phyloP scores from a whole-genome alignment of 1,140 invertebrate species.

The Bombus ignitus region DNA sequence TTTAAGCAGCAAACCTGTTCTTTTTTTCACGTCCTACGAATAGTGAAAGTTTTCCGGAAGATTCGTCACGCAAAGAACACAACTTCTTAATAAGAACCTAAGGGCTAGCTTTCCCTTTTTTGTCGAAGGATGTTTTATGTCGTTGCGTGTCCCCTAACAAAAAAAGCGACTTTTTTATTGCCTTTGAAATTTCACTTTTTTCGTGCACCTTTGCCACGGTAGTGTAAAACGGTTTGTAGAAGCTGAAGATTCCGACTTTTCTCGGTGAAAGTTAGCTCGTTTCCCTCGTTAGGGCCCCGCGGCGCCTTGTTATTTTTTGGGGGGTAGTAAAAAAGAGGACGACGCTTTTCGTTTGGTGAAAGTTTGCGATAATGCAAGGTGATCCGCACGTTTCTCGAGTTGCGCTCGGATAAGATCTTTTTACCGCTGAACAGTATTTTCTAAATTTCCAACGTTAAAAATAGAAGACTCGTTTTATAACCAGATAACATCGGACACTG shows the following conservation, averaged over 20 bases:
- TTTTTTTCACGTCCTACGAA: neutral
- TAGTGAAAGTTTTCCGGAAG: conserved; percentile 9
- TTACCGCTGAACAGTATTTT: conserved; percentile 10
- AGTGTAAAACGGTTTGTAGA: conserved; percentile 58
- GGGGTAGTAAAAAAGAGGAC: conserved; percentile 38
- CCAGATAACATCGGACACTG: conserved; percentile 7
- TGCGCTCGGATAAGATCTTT: neutral
- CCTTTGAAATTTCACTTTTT: conserved; percentile 43
- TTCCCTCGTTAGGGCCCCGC: conserved; percentile 13
- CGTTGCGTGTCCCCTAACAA: neutral
- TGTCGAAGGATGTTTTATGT: conserved; percentile 16
- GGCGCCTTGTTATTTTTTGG: conserved; percentile 47
- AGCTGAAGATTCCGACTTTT: conserved; percentile 50
- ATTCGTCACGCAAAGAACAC: conserved; percentile 16
- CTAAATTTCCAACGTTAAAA: conserved; percentile 17
- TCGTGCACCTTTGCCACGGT: conserved; percentile 31
- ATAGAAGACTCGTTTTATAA: neutral
- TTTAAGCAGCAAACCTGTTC: neutral
- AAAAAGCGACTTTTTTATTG: conserved; percentile 70
- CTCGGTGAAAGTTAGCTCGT: conserved; percentile 73
- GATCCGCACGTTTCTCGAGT: conserved; percentile 13
- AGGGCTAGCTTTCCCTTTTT: conserved; percentile 35
- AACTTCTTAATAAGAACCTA: neutral
- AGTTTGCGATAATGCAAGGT: conserved; percentile 50
- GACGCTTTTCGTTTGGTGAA: conserved; percentile 50